Conservation (phyloP, 1,140 invertebrate species). For the Hydropsyche tenuis region DNA sequence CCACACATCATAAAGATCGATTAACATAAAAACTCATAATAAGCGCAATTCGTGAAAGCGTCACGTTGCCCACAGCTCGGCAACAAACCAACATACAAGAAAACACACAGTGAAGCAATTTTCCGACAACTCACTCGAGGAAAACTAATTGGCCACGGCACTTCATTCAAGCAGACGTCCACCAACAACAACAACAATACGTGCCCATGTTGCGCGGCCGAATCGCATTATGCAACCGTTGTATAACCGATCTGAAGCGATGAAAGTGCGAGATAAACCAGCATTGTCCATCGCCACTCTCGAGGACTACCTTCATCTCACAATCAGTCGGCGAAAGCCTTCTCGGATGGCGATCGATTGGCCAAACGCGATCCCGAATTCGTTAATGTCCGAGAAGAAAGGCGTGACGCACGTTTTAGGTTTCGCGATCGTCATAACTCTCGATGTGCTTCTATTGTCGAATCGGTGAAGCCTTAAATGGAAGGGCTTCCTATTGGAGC, state of each 20-base stretch:
- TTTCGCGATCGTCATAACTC: background rate
- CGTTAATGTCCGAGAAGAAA: background rate
- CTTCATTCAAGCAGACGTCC: background rate
- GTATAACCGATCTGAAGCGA: slow-evolving; percentile 10
- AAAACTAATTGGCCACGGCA: slow-evolving; percentile 45
- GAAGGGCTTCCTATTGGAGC: background rate
- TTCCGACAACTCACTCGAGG: slow-evolving; percentile 42
- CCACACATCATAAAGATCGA: too few relatives aligned
- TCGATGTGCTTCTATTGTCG: background rate
- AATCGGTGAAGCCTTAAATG: slow-evolving; percentile 2
- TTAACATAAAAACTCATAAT: too few relatives aligned
- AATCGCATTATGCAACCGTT: background rate
- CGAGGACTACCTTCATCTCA: too few relatives aligned
- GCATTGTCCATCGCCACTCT: too few relatives aligned
- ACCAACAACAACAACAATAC: background rate
- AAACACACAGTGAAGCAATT: slow-evolving; percentile 24
- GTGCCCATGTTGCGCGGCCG: background rate
- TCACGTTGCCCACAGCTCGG: background rate
- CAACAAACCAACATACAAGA: background rate
- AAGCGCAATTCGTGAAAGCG: too few relatives aligned
- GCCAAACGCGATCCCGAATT: background rate
- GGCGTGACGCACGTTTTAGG: background rate
- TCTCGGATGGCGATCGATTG: background rate
- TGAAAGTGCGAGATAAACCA: slow-evolving; percentile 1
- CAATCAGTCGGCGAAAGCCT: background rate